These are phyloP conservation scores for Lasioglossum calceatum DNA, from an alignment of 2,888 invertebrate genomes.

Conservation along the genomic window DNA sequence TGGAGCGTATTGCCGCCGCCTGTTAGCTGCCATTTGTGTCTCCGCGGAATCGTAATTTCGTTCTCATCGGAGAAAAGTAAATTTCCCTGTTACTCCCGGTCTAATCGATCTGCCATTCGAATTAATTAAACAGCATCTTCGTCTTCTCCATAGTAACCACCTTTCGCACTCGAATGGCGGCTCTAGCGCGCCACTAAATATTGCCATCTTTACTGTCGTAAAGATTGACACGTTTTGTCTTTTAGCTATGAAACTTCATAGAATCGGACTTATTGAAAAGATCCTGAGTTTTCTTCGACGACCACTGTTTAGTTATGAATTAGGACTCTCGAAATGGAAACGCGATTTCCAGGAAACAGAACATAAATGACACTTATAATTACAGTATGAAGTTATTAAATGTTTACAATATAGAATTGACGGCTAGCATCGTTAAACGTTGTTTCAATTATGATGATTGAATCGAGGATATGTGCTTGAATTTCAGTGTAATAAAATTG, in stretches of 20 bases:
- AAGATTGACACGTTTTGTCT: no score
- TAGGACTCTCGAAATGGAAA: no score
- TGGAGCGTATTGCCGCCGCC: conserved; percentile 11
- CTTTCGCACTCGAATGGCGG: no score
- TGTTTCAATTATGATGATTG: background rate
- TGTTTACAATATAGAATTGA: background rate
- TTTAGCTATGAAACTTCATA: no score
- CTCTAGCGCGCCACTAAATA: no score
- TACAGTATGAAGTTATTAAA: background rate
- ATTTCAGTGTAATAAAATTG: background rate
- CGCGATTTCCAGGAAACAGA: background rate
- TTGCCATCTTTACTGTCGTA: no score
- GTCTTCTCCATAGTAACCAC: no score
- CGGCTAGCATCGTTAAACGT: background rate
- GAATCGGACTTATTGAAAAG: no score
- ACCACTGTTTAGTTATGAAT: no score
- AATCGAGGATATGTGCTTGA: background rate
- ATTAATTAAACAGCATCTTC: conserved; percentile 15
- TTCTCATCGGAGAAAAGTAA: conserved; percentile 44
- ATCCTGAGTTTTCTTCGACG: no score
- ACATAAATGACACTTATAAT: background rate
- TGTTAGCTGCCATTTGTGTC: conserved; percentile 16
- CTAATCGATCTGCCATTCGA: conserved; percentile 29
- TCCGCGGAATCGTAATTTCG: conserved; percentile 29
- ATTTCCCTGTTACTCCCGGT: conserved; percentile 17